Base-by-base conservation (phyloP, 2,113 vertebrate genomes). In the Myodes glareolus region DNA sequence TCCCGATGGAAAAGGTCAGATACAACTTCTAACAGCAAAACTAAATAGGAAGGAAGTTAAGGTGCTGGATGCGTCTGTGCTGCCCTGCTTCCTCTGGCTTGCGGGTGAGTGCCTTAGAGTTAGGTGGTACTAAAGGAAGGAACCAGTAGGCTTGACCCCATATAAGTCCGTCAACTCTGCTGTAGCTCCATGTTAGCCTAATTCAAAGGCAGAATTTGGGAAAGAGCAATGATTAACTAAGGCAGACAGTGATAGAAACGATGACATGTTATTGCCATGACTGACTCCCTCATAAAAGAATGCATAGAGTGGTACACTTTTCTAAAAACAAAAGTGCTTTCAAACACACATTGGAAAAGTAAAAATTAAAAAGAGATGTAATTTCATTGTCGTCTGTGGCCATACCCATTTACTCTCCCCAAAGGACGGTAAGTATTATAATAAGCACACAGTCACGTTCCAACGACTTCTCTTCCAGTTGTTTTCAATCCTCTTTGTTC, bases 401-500 rank as follows among this genome's bases (percentile, higher is more conserved):
- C 47, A 27, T 90, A 55, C 61, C 89, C 31, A 55, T 65, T 19
- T 12, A 58, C 16, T 29, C 33, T 50, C 39, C 61, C 19, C 0
- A 21, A 73, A 81, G 70, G 31, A 95, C 45, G 39, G 6, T 42
- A 70, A 94, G 92, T 77, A 81, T 90, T 85, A n/a, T 19, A 88
- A 33, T 90, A 72, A 91, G 85, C 45, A 68, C 42, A 77, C 85
- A 91, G 81, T 63, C 11, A 23, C 72, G 67, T 80, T 70, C 50
- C 84, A 76, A 96, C 33, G 78, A 92, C 5, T 16, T 95, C 91
- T 72, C n/a, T 84, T 80, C 31, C 31, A 50, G 1, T 88, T 94
- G 52, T 97, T 97, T 97, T 91, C 31, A 77, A 65, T 92, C 73
- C 52, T 16, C 63, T 96, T 55, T 55, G 8, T 82, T 89, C 61